Evolutionary conservation across 2,888 invertebrate species (phyloP), one percentile per base, ranked within the genome.

Genomic region (Brachypterus glaber): DNA sequence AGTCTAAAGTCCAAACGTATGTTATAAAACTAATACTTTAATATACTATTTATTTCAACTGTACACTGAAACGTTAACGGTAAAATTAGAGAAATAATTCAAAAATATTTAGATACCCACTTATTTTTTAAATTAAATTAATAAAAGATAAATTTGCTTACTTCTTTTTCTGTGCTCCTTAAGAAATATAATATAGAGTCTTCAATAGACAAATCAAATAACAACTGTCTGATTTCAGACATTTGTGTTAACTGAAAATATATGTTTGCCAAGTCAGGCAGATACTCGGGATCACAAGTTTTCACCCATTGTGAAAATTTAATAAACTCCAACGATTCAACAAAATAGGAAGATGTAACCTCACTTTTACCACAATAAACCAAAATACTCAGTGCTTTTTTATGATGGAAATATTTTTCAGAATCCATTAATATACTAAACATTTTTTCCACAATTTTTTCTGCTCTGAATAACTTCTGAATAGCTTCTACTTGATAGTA

Each of bases 121-220:
- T n/a, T n/a, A n/a, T n/a, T n/a, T n/a, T n/a, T n/a, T n/a, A n/a
- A n/a, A n/a, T n/a, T n/a, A n/a, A n/a, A n/a, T n/a, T n/a, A n/a
- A n/a, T n/a, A n/a, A n/a, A n/a, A n/a, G n/a, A n/a, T n/a, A n/a
- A n/a, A 21, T 21, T 7, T 21, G 9, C 7, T 5, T 21, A 21
- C 21, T 17, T 37, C 14, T 27, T 53, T 55, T 15, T 58, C 46
- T 2, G 39, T 44, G 33, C 49, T 54, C 35, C 55, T 40, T 14
- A 57, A 46, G 13, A 55, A 53, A 25, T 44, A 51, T 31, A 58
- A 40, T 24, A 59, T 53, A 0, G 57, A 46, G 27, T 57, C 55
- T 43, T 59, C 57, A 2, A 58, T 50, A 0, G 58, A 58, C 4
- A 59, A 33, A 43, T 59, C 59, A 30, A 55, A 58, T 3, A 59